These are phyloP conservation scores for Anguilla pacifica DNA, from an alignment of 2,797 vertebrate species.

Conservation along the genomic window DNA sequence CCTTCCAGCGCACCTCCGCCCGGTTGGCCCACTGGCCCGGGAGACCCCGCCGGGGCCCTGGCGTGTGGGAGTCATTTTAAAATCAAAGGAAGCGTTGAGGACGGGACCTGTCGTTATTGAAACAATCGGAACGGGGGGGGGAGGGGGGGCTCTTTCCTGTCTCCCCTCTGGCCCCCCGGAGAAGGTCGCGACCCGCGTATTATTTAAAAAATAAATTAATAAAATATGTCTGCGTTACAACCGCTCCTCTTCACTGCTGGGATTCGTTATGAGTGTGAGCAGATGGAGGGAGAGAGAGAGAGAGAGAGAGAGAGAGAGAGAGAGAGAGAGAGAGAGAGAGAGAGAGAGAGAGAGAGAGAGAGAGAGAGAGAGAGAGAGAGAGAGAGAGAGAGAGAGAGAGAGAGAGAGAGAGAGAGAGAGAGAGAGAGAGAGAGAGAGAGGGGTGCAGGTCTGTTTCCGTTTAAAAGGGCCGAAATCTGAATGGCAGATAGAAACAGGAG, in stretches of 20 bases:
- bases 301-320: too few relatives aligned
- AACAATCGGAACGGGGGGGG: not conserved
- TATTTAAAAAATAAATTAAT: not conserved
- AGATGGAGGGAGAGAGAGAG: too few relatives aligned
- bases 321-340: too few relatives aligned
- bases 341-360: too few relatives aligned
- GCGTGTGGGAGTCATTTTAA: not conserved
- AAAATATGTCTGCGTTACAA: not conserved
- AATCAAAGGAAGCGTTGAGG: not conserved
- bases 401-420: too few relatives aligned
- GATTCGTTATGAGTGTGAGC: not conserved
- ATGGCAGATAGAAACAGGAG: not conserved
- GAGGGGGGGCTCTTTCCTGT: not conserved
- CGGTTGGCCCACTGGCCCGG: not conserved
- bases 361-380: too few relatives aligned
- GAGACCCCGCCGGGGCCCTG: not conserved
- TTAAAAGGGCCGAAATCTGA: not conserved
- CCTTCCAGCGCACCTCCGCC: not conserved
- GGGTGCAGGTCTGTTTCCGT: not conserved
- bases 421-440: too few relatives aligned
- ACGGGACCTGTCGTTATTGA: not conserved
- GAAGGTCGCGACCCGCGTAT: not conserved
- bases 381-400: too few relatives aligned
- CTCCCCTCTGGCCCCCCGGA: not conserved
- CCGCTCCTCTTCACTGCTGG: not conserved